Evolutionary conservation across 2,888 invertebrate genomes (phyloP).

Genomic region (Epistrophe eligans): DNA sequence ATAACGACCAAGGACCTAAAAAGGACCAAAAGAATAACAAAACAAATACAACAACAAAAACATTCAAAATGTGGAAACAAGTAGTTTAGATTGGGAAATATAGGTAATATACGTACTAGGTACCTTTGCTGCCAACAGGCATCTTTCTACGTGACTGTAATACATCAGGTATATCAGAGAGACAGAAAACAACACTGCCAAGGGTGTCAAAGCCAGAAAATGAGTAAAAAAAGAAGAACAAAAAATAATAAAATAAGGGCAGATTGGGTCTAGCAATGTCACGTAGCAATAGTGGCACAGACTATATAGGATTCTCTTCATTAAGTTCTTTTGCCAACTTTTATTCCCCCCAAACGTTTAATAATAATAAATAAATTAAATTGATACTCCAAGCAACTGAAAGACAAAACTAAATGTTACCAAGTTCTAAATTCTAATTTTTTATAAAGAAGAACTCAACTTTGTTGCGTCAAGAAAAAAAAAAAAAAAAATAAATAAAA

Average conservation of each 20-base stretch:
- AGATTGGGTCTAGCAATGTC: conserved; percentile 14
- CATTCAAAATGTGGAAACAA: background rate
- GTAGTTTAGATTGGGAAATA: conserved; percentile 10
- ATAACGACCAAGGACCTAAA: background rate
- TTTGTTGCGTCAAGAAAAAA: background rate
- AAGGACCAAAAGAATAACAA: conserved; percentile 14
- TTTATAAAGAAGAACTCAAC: background rate
- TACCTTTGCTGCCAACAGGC: conserved; percentile 37
- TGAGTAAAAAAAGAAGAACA: background rate
- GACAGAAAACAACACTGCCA: conserved; percentile 19
- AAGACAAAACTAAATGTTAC: background rate
- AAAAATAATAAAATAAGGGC: conserved; percentile 11
- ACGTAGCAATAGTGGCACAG: conserved; percentile 24
- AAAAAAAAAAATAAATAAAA: background rate
- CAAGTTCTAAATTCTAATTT: background rate
- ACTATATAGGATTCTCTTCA: conserved; percentile 20
- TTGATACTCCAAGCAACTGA: background rate
- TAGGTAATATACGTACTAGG: background rate
- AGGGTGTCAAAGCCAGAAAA: conserved; percentile 36
- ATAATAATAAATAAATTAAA: conserved; percentile 41
- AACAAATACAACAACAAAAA: conserved; percentile 16
- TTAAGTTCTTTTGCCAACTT: conserved; percentile 43
- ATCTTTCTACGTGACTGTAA: conserved; percentile 55
- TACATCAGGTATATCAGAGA: conserved; percentile 44
- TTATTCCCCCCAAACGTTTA: conserved; percentile 16